Conservation (phyloP, 1,140 invertebrate genomes). For the Batillaria attramentaria region DNA sequence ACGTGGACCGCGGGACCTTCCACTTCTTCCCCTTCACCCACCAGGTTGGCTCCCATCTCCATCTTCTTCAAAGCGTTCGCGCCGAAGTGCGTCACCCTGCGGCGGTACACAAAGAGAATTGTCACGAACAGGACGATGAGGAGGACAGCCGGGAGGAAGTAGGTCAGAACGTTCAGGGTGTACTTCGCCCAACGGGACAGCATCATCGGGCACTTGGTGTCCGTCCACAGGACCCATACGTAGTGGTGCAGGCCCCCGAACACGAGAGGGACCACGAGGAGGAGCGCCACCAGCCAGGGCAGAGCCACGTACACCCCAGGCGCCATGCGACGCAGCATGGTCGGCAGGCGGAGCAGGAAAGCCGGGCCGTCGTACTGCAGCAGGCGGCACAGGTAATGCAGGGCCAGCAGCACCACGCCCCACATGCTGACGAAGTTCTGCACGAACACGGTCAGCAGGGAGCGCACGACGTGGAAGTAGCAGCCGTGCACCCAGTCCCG, state of each 20-base stretch:
- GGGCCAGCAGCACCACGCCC: slow-evolving; percentile 36
- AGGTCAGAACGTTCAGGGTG: background rate
- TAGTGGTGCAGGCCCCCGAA: background rate
- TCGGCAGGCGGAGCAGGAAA: background rate
- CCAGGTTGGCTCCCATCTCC: slow-evolving; percentile 11
- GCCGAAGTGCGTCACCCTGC: background rate
- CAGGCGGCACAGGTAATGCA: slow-evolving; percentile 61
- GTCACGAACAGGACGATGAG: background rate
- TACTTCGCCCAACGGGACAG: background rate
- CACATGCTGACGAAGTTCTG: slow-evolving; percentile 12
- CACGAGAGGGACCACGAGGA: background rate
- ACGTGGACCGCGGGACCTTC: background rate
- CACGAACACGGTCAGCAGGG: background rate
- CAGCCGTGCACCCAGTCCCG: slow-evolving; percentile 6
- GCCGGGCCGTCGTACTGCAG: slow-evolving; percentile 48
- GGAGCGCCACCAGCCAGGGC: background rate
- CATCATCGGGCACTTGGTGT: background rate
- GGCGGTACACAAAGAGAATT: background rate
- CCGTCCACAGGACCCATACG: background rate
- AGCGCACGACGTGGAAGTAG: slow-evolving; percentile 3
- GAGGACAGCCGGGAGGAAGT: background rate
- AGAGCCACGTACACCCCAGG: background rate
- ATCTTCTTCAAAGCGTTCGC: too few relatives aligned
- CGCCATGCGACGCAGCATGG: background rate
- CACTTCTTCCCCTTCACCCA: background rate